Percentiles rank a stretch among this genome's conserved stretches.
Conservation (phyloP, 2,888 invertebrate species). For the Acanthopleura granulata region DNA sequence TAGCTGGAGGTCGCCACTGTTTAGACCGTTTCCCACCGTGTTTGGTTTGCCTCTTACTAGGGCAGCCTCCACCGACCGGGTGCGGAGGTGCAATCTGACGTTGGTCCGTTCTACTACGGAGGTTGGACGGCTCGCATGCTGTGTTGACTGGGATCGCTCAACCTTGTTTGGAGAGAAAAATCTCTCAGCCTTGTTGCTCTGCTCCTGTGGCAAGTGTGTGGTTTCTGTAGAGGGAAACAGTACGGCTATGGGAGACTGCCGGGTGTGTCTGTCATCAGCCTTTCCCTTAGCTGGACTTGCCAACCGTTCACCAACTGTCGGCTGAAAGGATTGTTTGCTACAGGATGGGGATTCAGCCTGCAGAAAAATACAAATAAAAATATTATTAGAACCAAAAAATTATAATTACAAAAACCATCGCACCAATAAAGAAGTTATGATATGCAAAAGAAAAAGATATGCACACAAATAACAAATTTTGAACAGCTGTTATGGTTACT, state of each 20-base stretch:
- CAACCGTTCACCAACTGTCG: conserved; percentile 43
- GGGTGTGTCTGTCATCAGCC: background rate
- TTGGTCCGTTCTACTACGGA: background rate
- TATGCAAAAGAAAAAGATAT: no score
- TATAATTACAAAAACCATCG: background rate
- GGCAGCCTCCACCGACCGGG: conserved; percentile 20
- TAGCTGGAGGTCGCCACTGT: conserved; percentile 31
- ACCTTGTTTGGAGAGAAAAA: background rate
- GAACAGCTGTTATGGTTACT: no score
- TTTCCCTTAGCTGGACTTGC: conserved; percentile 34
- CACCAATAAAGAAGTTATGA: no score
- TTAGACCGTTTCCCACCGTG: conserved; percentile 52
- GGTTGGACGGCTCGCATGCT: background rate
- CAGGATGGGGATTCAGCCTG: conserved; percentile 11
- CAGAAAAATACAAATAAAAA: no score
- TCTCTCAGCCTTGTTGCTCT: background rate
- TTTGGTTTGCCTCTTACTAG: conserved; percentile 56
- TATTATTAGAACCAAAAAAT: background rate
- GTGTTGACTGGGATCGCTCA: background rate
- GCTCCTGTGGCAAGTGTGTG: no score
- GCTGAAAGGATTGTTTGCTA: conserved; percentile 24
- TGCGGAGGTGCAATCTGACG: conserved; percentile 16
- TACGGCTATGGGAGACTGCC: conserved; percentile 33
- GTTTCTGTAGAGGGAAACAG: background rate
- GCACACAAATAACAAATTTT: no score